A percentile compares a stretch with the other conserved stretches of the same genome.
Evolutionary conservation across 2,888 invertebrate species (phyloP).

Genomic region (Apodemia duryi): DNA sequence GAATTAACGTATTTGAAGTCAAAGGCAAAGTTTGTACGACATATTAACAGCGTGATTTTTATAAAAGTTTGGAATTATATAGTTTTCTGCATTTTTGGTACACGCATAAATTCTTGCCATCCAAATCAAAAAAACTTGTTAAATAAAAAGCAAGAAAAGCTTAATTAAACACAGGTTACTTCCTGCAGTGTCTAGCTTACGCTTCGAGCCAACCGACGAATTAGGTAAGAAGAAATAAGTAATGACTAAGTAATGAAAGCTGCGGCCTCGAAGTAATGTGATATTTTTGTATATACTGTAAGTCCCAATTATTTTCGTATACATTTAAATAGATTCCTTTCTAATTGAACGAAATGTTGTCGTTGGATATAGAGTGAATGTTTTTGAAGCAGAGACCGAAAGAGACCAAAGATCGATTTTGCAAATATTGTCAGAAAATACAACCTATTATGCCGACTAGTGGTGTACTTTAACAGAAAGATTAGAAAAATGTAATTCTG

Average conservation of each 20-base stretch:
- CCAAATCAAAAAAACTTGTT: slow-evolving; percentile 21
- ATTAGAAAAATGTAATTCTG: neutral
- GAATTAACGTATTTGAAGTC: slow-evolving; percentile 16
- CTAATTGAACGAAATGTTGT: slow-evolving; percentile 64
- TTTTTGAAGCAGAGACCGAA: slow-evolving; percentile 35
- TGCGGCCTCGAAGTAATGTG: slow-evolving; percentile 80
- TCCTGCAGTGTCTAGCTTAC: slow-evolving; percentile 59
- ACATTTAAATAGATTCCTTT: slow-evolving; percentile 77
- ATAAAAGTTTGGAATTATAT: slow-evolving; percentile 11
- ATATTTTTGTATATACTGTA: slow-evolving; percentile 79
- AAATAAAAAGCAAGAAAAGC: slow-evolving; percentile 24
- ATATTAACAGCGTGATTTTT: neutral
- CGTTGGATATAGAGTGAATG: slow-evolving; percentile 50
- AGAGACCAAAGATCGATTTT: neutral
- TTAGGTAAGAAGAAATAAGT: slow-evolving; percentile 71
- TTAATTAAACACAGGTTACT: slow-evolving; percentile 41
- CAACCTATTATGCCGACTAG: neutral
- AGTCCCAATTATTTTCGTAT: slow-evolving; percentile 78
- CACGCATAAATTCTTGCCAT: slow-evolving; percentile 13
- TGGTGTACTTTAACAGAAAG: neutral
- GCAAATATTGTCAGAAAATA: neutral
- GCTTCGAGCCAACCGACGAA: slow-evolving; percentile 65
- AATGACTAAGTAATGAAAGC: slow-evolving; percentile 76
- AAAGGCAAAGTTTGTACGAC: slow-evolving; percentile 23
- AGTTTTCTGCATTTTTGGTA: slow-evolving; percentile 1